These are phyloP conservation scores for Oophaga pumilio DNA, from an alignment of 2,113 vertebrate species.

Conservation along the genomic window DNA sequence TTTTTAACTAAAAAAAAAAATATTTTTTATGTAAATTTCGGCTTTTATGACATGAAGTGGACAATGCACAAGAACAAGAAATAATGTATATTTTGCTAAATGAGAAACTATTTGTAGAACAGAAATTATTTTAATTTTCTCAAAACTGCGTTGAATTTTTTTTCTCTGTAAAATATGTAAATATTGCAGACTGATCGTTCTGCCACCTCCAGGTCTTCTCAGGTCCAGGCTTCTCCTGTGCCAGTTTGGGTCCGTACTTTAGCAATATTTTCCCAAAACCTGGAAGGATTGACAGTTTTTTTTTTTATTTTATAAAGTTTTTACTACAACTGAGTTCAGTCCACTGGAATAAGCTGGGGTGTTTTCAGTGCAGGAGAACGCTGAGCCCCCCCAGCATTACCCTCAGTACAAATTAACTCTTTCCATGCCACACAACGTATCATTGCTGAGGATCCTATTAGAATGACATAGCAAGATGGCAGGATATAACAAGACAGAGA, in stretches of 20 bases:
- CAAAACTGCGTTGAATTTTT: slow-evolving; percentile 79
- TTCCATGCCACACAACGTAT: neutral
- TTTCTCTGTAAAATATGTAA: slow-evolving; percentile 61
- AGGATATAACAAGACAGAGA: neutral
- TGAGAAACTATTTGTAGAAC: slow-evolving; percentile 82
- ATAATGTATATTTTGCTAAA: slow-evolving; percentile 91
- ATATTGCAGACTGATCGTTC: slow-evolving; percentile 58
- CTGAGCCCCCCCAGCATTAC: slow-evolving; percentile 21
- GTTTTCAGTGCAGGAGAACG: slow-evolving; percentile 44
- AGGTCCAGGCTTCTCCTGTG: slow-evolving; percentile 38
- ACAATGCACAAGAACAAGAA: slow-evolving; percentile 74
- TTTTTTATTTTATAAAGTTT: slow-evolving; percentile 46
- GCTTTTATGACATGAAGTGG: slow-evolving; percentile 78
- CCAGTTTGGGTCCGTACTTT: slow-evolving; percentile 54
- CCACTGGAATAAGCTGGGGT: slow-evolving; percentile 44
- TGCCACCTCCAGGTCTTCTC: slow-evolving; percentile 48
- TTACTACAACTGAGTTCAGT: slow-evolving; percentile 51
- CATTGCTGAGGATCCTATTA: neutral
- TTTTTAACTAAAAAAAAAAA: slow-evolving; percentile 60
- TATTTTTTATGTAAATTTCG: slow-evolving; percentile 86
- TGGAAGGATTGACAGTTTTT: slow-evolving; percentile 52
- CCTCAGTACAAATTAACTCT: slow-evolving; percentile 47
- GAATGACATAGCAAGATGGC: neutral
- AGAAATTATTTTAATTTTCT: slow-evolving; percentile 80
- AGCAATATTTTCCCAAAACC: slow-evolving; percentile 60